Base-by-base conservation (phyloP, 2,797 vertebrate genomes). In the Xenentodon cancila region DNA sequence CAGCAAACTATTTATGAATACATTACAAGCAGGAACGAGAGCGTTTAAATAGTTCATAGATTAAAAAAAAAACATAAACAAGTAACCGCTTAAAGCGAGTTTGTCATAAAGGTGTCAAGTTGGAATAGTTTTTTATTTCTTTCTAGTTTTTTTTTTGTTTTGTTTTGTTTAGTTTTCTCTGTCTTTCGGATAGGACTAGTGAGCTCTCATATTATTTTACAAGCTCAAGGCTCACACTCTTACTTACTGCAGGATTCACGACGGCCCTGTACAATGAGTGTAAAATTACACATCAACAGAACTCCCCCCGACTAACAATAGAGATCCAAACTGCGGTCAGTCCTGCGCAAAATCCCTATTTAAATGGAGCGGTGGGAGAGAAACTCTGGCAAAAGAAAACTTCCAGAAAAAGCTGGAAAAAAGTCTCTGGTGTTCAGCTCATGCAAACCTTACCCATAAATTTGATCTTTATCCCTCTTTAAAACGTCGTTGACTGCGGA, bases 401-500 rank as follows among this genome's bases (percentile, higher is more conserved):
- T 71, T 37, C 2, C 3, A 0, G 70, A 25, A 59, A 60, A 86
- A 74, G 64, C 32, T 64, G n/a, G 22, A 75, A 84, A 77, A 17
- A 15, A 15, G 4, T 1, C 22, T 9, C 11, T 25, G 40, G 48
- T 46, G 69, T 54, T 52, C 19, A 40, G 25, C 48, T 67, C 44
- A 47, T 73, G 69, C 66, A 81, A 86, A 77, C 92, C 95, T 92
- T 96, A 99, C 97, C 97, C 97, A 87, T 99, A 99, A 94, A 99
- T 99, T 82, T 97, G 96, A 93, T 99, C 97, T 94, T 98, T 99
- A 95, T 99, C 97, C 94, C 97, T 93, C 93, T 99, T 99, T 94
- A 99, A 93, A 92, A 97, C 97, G 91, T 99, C 97, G 94, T 99
- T 99, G 95, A 99, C 97, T 95, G 97, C 97, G 64, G 97, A 99